These are phyloP conservation scores for Hybognathus amarus DNA, from an alignment of 2,797 vertebrate species.

Conservation along the genomic window DNA sequence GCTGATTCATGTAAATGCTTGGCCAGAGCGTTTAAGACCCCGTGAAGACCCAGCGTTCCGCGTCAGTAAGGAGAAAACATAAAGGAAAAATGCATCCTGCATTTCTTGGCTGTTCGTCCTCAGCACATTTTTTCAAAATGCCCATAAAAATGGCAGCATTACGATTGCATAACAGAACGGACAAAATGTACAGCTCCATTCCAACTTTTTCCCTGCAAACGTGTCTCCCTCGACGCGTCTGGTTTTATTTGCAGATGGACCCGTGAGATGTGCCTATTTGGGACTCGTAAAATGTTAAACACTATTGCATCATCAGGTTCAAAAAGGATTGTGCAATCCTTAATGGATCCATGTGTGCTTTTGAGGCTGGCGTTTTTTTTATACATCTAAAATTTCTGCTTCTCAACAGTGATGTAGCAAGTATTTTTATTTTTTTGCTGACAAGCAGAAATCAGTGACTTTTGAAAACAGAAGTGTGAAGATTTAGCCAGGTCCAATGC, in stretches of 20 bases:
- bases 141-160: constrained; percentile 24
- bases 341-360: constrained; percentile 38
- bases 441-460: constrained; percentile 63
- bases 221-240: constrained; percentile 22
- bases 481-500: constrained; percentile 52
- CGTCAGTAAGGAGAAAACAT: constrained; percentile 28
- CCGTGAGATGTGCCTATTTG: constrained; percentile 39
- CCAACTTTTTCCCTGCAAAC: neutral
- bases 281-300: constrained; percentile 45
- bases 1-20: constrained; percentile 24
- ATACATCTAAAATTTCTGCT: neutral
- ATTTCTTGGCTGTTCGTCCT: constrained; percentile 17
- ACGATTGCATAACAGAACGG: constrained; percentile 19
- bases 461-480: constrained; percentile 55
- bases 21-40: constrained; percentile 26
- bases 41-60: neutral
- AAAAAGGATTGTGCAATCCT: constrained; percentile 14
- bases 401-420: neutral
- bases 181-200: neutral
- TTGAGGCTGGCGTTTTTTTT: neutral
- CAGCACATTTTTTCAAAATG: constrained; percentile 15
- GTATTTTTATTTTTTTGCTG: neutral
- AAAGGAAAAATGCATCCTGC: constrained; percentile 26
- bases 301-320: constrained; percentile 57
- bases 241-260: constrained; percentile 39